Conservation (phyloP, 2,113 vertebrate species). For the Etheostoma spectabile region DNA sequence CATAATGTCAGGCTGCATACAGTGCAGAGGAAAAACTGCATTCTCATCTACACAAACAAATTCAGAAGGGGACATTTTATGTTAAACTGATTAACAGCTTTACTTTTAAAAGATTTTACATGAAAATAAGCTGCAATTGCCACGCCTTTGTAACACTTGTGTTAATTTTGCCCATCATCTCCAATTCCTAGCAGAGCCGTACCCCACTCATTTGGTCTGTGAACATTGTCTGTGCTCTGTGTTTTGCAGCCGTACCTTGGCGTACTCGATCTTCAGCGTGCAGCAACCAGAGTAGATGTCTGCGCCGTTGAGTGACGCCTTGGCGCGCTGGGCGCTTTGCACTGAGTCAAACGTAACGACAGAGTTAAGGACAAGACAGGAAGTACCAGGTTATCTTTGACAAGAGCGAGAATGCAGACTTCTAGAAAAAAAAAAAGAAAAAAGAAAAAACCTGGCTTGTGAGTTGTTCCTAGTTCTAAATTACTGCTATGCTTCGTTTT, state of each 20-base stretch:
- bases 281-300: constrained; percentile 98
- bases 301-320: constrained; percentile 95
- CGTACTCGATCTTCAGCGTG: constrained; percentile 97
- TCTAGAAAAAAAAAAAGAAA: neutral
- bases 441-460: too few relatives aligned
- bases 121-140: neutral
- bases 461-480: neutral
- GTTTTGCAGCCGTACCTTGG: constrained; percentile 86
- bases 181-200: neutral
- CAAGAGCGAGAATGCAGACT: neutral
- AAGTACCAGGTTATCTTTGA: neutral
- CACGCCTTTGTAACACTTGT: neutral
- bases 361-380: constrained; percentile 81
- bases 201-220: neutral
- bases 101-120: neutral
- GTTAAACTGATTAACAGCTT: too few relatives aligned
- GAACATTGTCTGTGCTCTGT: neutral
- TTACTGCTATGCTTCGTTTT: neutral
- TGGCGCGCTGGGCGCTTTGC: constrained; percentile 95
- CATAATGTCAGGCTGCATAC: neutral
- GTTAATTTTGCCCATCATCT: neutral
- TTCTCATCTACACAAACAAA: neutral
- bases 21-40: neutral
- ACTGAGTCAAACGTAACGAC: constrained; percentile 91
- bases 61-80: too few relatives aligned